Evolutionary conservation across 1,140 invertebrate species (phyloP), one percentile per base, ranked within the genome.

Genomic region (Pogonognathellus flavescens): DNA sequence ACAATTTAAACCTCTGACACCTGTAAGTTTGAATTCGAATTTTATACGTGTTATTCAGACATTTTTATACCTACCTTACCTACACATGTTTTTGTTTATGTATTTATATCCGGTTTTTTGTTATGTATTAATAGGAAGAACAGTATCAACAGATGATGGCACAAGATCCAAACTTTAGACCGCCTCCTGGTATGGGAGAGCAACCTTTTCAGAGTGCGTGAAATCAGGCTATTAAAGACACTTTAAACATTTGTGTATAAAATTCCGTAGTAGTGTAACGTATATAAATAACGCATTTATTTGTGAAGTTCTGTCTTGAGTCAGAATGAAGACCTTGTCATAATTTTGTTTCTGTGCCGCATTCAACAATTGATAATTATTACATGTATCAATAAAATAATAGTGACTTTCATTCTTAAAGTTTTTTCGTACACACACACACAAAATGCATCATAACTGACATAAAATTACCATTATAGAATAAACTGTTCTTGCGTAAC

Each of bases 1-100:
- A 89, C 96, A 97, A 89, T 98, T 97, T 91, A 94, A 95, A 91
- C 96, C 96, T 62, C 93, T 94, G 84, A 91, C 93, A 22, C 93
- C 95, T 1, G 91, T 93, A 70, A 92, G 85, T 41, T 50, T 60
- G 11, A 57, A 25, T 13, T 5, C 16, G 9, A n/a, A n/a, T 6
- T 59, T 20, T 7, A 25, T 31, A 82, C 22, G 49, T 41, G 25
- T 22, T 66, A n/a, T n/a, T 6, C 31, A 66, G 11, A 70, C 11
- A 55, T 72, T 41, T 22, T 10, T 18, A 55, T 16, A 53, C 11
- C 41, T n/a, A n/a, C n/a, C n/a, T n/a, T n/a, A n/a, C n/a, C n/a
- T n/a, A n/a, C n/a, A n/a, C n/a, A n/a, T n/a, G n/a, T n/a, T n/a
- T n/a, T n/a, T n/a, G n/a, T n/a, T n/a, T n/a, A n/a, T n/a, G n/a